These are phyloP conservation scores for Volucella inanis DNA, from an alignment of 2,888 invertebrate genomes.

Conservation along the genomic window DNA sequence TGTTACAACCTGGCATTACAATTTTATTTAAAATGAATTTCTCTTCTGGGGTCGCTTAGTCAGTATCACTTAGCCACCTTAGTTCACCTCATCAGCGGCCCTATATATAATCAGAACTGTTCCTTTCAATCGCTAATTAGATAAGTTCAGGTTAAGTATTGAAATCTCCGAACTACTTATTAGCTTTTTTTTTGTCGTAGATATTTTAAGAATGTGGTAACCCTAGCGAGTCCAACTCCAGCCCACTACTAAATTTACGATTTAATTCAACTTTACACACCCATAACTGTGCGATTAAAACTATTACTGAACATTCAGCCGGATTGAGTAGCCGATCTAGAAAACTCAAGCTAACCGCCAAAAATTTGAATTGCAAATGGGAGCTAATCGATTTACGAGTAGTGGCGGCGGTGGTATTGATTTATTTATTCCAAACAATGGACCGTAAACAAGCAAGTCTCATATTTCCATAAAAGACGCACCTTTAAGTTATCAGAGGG, in stretches of 20 bases:
- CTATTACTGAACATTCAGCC: slow-evolving; percentile 7
- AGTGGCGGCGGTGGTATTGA: slow-evolving; percentile 26
- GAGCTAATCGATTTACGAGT: slow-evolving; percentile 59
- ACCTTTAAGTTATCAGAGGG: not conserved
- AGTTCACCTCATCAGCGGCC: too few species aligned
- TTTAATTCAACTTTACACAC: slow-evolving; percentile 8
- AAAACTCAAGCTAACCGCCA: slow-evolving; percentile 15
- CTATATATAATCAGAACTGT: too few species aligned
- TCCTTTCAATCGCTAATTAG: too few species aligned
- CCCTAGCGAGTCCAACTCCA: not conserved
- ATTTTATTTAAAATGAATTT: too few species aligned
- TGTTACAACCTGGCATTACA: too few species aligned
- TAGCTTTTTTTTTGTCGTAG: too few species aligned
- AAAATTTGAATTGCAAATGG: slow-evolving; percentile 61
- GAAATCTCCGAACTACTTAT: too few species aligned
- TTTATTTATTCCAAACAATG: slow-evolving; percentile 45
- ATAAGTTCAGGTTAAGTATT: too few species aligned
- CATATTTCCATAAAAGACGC: not conserved
- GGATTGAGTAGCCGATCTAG: slow-evolving; percentile 18
- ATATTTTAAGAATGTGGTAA: too few species aligned
- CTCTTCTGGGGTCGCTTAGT: too few species aligned
- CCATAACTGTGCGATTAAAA: slow-evolving; percentile 6
- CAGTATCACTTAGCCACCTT: too few species aligned
- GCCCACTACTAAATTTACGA: slow-evolving; percentile 17
- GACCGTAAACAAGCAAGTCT: slow-evolving; percentile 16